phyloP scores from a whole-genome alignment of 2,113 vertebrate species.

The Malurus alboscapulatus region DNA sequence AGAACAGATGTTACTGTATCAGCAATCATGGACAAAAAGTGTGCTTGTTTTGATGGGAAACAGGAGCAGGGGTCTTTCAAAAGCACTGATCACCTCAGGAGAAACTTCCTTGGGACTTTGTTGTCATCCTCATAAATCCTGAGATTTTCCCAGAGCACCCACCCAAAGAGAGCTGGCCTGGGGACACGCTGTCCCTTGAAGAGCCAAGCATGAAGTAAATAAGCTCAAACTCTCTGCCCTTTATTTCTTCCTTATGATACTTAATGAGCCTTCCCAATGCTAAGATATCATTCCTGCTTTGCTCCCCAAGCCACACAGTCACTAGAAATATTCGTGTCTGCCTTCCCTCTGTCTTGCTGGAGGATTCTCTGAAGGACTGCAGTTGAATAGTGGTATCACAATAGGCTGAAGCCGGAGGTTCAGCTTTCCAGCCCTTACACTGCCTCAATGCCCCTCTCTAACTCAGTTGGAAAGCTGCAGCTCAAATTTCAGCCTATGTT shows the following conservation, averaged over 20 bases:
- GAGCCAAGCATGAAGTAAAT: slow-evolving; percentile 17
- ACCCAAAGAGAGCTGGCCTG: neutral
- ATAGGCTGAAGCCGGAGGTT: slow-evolving; percentile 36
- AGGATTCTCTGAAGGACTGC: slow-evolving; percentile 27
- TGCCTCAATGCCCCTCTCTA: slow-evolving; percentile 45
- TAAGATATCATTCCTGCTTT: neutral
- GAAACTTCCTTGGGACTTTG: neutral
- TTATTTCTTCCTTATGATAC: slow-evolving; percentile 46
- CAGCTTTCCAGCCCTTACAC: slow-evolving; percentile 48
- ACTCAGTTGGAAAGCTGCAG: slow-evolving; percentile 50
- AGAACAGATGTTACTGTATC: neutral
- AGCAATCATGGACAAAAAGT: neutral
- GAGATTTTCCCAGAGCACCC: neutral
- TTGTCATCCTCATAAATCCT: neutral
- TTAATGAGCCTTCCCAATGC: neutral
- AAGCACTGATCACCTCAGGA: neutral
- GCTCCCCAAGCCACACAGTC: neutral
- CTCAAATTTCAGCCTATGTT: slow-evolving; percentile 59
- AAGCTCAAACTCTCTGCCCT: neutral
- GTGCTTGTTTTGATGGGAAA: neutral
- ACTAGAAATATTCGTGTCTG: neutral
- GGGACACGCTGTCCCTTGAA: neutral
- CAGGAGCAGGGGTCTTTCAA: neutral
- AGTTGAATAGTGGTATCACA: slow-evolving; percentile 34
- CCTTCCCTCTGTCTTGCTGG: neutral